Evolutionary conservation across 2,888 invertebrate genomes (phyloP), one percentile per base, ranked within the genome.

Genomic region (Schizotus pectinicornis): DNA sequence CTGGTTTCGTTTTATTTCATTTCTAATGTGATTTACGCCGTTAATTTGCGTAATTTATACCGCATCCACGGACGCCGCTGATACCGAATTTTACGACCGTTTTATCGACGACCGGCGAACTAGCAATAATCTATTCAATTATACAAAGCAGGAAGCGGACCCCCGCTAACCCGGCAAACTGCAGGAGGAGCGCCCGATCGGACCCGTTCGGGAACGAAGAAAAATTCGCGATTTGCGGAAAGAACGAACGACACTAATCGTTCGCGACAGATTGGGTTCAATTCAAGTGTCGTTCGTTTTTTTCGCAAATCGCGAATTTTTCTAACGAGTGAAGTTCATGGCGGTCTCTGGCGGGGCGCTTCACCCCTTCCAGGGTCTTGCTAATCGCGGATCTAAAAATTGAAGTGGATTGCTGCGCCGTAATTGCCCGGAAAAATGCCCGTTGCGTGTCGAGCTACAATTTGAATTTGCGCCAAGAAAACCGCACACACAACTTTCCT

Each of bases 401-500:
- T 22, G 22, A 62, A 61, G 52, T 54, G 61, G 59, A 59, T 64
- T 64, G 52, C 57, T 64, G 52, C 57, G 48, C 60, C 49, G 56
- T 64, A 64, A 64, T 64, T 64, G 58, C 54, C 53, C 51, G 46
- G 50, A 63, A 64, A 62, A 66, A 61, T 66, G 61, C 52, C 45
- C 46, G 54, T 66, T 58, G 66, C 66, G 64, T 66, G 66, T 58
- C 39, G 54, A 54, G 38, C 55, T 46, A 61, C 57, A 56, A 60
- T 64, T 64, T 42, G 33, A 58, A 52, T 59, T 56, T 51, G 59
- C 49, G 55, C 57, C 51, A 63, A 65, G 50, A 56, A 46, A 43
- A 45, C 46, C 35, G 36, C 14, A 22, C 36, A 48, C 14, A 64
- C 56, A 39, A 65, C 37, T 62, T 64, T 54, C 57, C 46, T 53